Base-by-base conservation (phyloP, 35 echinoderm and acorn worm genomes). In the Chiridota heheva region DNA sequence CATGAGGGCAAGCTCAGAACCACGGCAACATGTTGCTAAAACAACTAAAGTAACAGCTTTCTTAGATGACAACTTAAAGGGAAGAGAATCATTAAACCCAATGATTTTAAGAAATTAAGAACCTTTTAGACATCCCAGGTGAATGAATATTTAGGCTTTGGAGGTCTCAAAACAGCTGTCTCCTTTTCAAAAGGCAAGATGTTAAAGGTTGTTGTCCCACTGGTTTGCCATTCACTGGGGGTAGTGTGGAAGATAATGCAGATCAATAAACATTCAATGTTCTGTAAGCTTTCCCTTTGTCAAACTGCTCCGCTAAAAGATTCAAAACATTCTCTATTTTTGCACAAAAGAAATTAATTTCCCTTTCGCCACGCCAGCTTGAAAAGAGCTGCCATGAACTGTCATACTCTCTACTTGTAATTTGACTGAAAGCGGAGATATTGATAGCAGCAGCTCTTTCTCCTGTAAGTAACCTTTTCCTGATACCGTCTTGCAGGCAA, bases 351-450 rank as follows among this genome's bases (percentile, higher is more conserved):
- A 40, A 60, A 81, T 81, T 33, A 45, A n/a, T 66, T 66, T 66
- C 20, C 73, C 48, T 51, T 60, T 58, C 31, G 62, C 58, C 31
- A 67, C 61, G 69, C 62, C 79, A 82, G 60, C 79, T 69, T 67
- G 17, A 48, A n/a, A n/a, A 82, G 31, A 24, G 28, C 40, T 82
- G 41, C 76, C 56, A 79, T 55, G 51, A 51, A 69, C 37, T 36
- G 63, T n/a, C 17, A 36, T 80, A 61, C 36, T 80, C 55, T 13
- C 27, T 33, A 63, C 58, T 38, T 25, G 76, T 80, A 36, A 36
- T 40, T 63, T 24, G 53, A 26, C 76, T 80, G 24, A 7, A 80
- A 80, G 24, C 42, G 40, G 30, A 38, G 34, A 36, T 41, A 13
- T 62, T 22, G 15, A 80, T 15, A 24, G 55, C 44, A 60, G 37